These are phyloP conservation scores for Calephelis nemesis DNA, from an alignment of 1,140 invertebrate genomes.

Conservation along the genomic window DNA sequence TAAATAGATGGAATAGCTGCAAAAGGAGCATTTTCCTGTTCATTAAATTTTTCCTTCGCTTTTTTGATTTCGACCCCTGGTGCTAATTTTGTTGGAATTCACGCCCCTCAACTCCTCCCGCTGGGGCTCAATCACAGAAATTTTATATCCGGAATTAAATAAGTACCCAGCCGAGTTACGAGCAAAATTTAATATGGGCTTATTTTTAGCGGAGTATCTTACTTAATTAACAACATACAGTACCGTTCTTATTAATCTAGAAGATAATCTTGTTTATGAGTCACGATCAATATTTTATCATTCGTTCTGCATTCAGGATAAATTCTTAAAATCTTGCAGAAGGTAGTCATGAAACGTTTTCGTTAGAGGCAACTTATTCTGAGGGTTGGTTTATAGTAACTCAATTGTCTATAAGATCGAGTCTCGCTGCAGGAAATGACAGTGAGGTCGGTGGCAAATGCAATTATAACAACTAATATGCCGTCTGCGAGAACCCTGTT, in stretches of 20 bases:
- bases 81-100: conserved; percentile 81
- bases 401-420: conserved; percentile 74
- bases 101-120: conserved; percentile 76
- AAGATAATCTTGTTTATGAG: conserved; percentile 14
- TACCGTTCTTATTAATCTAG: conserved; percentile 43
- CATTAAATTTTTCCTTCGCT: conserved; percentile 80
- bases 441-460: conserved; percentile 72
- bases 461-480: conserved; percentile 76
- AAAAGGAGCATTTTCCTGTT: conserved; percentile 81
- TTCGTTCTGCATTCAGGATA: conserved; percentile 23
- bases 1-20: conserved; percentile 80
- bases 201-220: conserved; percentile 62
- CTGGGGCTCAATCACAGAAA: conserved; percentile 79
- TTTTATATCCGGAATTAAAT: conserved; percentile 81
- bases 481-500: conserved; percentile 63
- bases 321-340: conserved; percentile 44
- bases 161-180: conserved; percentile 76
- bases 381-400: conserved; percentile 73
- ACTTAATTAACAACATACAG: conserved; percentile 66
- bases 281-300: conserved; percentile 6
- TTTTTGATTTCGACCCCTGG: conserved; percentile 80
- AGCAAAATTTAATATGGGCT: conserved; percentile 73
- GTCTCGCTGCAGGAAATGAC: conserved; percentile 65
- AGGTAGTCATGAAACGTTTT: conserved; percentile 65
- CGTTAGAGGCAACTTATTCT: conserved; percentile 67